Evolutionary conservation across 2,113 vertebrate genomes (phyloP).

Genomic region (Tragelaphus imberbis): DNA sequence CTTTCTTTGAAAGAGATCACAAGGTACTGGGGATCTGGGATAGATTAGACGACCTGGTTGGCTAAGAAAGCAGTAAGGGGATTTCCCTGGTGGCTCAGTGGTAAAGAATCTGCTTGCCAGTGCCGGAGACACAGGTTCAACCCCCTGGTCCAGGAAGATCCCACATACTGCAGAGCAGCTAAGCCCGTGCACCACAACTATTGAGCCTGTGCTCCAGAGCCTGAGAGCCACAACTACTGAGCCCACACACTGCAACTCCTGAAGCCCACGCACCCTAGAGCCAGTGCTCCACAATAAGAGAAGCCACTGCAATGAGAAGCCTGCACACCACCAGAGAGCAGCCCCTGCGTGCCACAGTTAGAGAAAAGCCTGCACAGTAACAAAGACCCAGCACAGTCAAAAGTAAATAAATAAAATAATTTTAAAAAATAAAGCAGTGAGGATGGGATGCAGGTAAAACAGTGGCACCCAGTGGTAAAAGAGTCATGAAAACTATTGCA

Average conservation of each 20-base stretch:
- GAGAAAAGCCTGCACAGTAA: background rate
- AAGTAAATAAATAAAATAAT: background rate
- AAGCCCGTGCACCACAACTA: background rate
- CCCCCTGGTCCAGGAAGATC: background rate
- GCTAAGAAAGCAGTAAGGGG: background rate
- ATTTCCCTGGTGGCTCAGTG: background rate
- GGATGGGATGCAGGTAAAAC: background rate
- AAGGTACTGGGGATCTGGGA: background rate
- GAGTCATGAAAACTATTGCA: background rate
- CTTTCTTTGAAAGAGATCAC: background rate
- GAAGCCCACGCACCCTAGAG: background rate
- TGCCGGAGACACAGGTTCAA: background rate
- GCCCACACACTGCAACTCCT: background rate
- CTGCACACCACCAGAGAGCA: background rate
- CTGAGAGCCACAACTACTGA: background rate
- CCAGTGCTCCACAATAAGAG: background rate
- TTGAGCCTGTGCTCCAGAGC: background rate
- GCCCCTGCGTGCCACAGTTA: background rate
- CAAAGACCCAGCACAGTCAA: background rate
- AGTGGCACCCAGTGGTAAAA: background rate
- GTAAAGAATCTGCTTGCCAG: background rate
- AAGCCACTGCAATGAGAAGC: background rate
- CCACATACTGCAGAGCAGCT: background rate
- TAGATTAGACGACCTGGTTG: background rate
- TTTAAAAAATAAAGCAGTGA: background rate